phyloP scores from a whole-genome alignment of 2,797 vertebrate species.

The Hyperoplus immaculatus region DNA sequence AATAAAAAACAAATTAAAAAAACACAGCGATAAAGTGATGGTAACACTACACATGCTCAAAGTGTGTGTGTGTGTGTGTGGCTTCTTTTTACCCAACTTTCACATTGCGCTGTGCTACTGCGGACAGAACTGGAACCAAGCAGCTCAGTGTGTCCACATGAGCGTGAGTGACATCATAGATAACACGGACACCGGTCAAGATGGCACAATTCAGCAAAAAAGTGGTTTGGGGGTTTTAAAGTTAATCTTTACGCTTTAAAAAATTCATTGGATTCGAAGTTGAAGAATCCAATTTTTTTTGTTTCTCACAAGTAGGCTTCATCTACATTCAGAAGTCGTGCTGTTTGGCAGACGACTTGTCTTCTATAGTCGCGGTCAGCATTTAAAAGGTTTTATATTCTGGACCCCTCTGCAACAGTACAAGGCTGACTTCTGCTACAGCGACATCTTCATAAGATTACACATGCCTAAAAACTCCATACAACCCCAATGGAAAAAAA shows the following conservation, averaged over 20 bases:
- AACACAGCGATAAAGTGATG: background rate
- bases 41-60: background rate
- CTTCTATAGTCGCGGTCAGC: no score
- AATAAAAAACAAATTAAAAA: no score
- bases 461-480: no score
- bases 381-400: no score
- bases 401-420: no score
- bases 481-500: no score
- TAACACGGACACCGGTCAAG: background rate
- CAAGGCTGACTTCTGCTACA: no score
- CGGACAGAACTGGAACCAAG: background rate
- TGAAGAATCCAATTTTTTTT: background rate
- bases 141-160: background rate
- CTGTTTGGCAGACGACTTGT: no score
- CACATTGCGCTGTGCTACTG: background rate
- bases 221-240: no score
- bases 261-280: background rate
- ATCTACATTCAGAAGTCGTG: no score
- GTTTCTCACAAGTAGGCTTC: no score
- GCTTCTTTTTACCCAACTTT: constrained; percentile 11
- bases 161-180: constrained; percentile 9
- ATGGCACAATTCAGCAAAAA: background rate
- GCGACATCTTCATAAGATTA: no score
- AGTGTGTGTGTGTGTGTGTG: constrained; percentile 8
- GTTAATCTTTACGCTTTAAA: background rate